phyloP scores from a whole-genome alignment of 2,113 vertebrate species.

The Poeciliopsis occidentalis region DNA sequence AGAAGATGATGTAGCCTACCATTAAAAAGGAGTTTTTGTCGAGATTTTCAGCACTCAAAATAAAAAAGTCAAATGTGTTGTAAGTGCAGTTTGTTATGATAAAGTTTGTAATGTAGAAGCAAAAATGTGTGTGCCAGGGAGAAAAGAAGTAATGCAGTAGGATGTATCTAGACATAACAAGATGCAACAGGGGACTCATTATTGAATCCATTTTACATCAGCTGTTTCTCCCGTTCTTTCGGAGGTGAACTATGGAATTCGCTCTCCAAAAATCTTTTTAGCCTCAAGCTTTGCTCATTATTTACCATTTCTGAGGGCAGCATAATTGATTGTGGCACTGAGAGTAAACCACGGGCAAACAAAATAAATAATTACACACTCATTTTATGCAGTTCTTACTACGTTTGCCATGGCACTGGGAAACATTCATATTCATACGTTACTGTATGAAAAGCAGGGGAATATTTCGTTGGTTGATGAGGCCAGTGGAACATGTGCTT shows the following conservation, averaged over 20 bases:
- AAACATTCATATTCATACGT: slow-evolving; percentile 59
- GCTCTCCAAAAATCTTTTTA: slow-evolving; percentile 61
- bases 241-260: slow-evolving; percentile 68
- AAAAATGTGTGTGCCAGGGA: not conserved
- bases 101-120: not conserved
- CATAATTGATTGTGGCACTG: slow-evolving; percentile 69
- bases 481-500: slow-evolving; percentile 35
- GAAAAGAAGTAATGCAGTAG: slow-evolving; percentile 6
- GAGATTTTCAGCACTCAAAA: not conserved
- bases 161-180: slow-evolving; percentile 43
- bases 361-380: slow-evolving; percentile 68
- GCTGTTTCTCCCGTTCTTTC: slow-evolving; percentile 51
- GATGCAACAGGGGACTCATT: slow-evolving; percentile 62
- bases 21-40: not conserved
- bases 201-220: slow-evolving; percentile 55
- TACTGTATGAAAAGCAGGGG: slow-evolving; percentile 49
- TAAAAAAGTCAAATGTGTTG: not conserved
- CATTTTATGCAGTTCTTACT: slow-evolving; percentile 58
- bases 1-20: not conserved
- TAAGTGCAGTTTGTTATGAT: not conserved
- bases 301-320: slow-evolving; percentile 67
- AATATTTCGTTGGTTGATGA: slow-evolving; percentile 62
- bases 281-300: slow-evolving; percentile 64
- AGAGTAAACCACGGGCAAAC: slow-evolving; percentile 64
- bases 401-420: slow-evolving; percentile 37